Base-by-base conservation (phyloP, 2,113 vertebrate species). In the Ophthalmolycus amberensis region DNA sequence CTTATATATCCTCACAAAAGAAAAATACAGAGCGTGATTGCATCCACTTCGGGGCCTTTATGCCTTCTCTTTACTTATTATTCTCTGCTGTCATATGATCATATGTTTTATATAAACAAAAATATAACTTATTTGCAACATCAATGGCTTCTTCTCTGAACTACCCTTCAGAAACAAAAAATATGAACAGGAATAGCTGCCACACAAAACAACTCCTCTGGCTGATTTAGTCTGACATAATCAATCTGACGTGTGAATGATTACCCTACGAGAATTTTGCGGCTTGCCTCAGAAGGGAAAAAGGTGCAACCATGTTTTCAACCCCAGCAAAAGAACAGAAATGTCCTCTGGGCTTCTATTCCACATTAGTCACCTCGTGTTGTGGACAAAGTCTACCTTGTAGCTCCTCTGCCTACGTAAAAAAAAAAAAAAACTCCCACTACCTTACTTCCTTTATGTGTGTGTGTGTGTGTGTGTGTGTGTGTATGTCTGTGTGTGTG, bases 351-450 rank as follows among this genome's bases (percentile, higher is more conserved):
- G 90, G 58, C 77, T 67, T 64, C 5, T 42, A 8, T 65, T 85
- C 71, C 78, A 32, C 69, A 84, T 91, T 91, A 89, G 72, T 91
- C 91, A 93, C 77, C 64, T 86, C 73, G 79, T 81, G 88, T 75
- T 82, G 38, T 34, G 27, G 74, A 72, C 48, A 56, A 20, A 62
- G 37, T 83, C 75, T 83, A 83, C 82, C 85, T 86, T 79, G 27
- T 69, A 12, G 59, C 66, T 46, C 48, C 46, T 37, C 68, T 69
- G 56, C 60, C 65, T 27, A 50, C 69, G 1, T 37, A 20, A 20
- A 46, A 25, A 11, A 58, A 18, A 48, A 22, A 3, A 25, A 25
- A n/a, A 29, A 22, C 63, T 62, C 72, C 40, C 32, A 18, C 64
- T 27, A 25, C 67, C 34, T 71, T 20, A 34, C 44, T 66, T 68